Evolutionary conservation across 2,888 invertebrate species (phyloP), one percentile per base, ranked within the genome.

Genomic region (Spatulosminthurus flaviceps): DNA sequence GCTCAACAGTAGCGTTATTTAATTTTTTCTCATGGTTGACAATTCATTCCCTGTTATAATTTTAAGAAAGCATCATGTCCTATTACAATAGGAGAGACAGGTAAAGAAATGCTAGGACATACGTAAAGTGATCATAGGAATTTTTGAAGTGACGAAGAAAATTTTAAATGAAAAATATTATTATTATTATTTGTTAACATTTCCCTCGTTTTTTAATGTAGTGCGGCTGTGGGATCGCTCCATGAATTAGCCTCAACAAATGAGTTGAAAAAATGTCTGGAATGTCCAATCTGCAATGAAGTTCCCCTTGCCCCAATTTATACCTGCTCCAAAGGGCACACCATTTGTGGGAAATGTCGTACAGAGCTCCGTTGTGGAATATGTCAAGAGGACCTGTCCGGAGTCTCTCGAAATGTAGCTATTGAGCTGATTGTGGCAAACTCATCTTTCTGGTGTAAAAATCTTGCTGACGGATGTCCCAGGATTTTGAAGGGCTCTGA

Each of bases 281-380:
- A 84, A 66, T 84, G 84, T 60, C 84, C 84, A 1, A 82, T 83
- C 74, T 84, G 84, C 64, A 80, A 81, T 28, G 84, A 84, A 76
- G 84, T 84, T 19, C 84, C 84, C 28, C 64, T 84, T 21, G 82
- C 84, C 16, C 84, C 84, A n/a, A 84, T 84, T 66, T 84, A 81
- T 78, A 84, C 84, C 2, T 84, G 84, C 42, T 80, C 80, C 13
- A 24, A 66, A 24, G 83, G 83, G n/a, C 84, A 84, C 66, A 82
- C 82, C 29, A 83, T 80, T 29, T 83, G 83, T 69, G 83, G 82
- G 29, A 81, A 81, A 64, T 83, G 83, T 73, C 66, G 82, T 21
- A 67, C 73, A 11, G 82, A 79, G 16, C 41, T 78, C 5, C 71
- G 64, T 13, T 83, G 83, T 79, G 82, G 82, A 26, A 80, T 83